Evolutionary conservation across 2,888 invertebrate genomes (phyloP), one percentile per base, ranked within the genome.

Genomic region (Clanis bilineata): DNA sequence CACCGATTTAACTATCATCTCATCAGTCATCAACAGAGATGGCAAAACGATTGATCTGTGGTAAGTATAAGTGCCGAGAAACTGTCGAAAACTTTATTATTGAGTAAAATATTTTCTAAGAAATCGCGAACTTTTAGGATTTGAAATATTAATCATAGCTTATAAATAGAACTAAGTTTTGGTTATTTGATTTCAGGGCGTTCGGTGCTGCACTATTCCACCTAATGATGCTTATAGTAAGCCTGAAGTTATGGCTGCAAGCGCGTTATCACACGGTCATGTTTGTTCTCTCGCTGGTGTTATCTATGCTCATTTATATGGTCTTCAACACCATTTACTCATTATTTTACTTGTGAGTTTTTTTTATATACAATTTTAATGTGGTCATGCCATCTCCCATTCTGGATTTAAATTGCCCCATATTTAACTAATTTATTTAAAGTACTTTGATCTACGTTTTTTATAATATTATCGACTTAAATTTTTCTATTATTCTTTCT

Each of bases 161-260:
- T n/a, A 32, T 5, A 32, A 3, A 9, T 32, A 32, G 5, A 32
- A 7, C 10, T 22, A 28, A 25, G 25, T 25, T 15, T 2, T 2
- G 25, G 1, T 10, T n/a, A 23, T 54, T 0, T 21, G 15, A 3
- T 22, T 10, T 0, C 83, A 93, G 93, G 83, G 89, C 86, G 65
- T 95, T 93, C 80, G 95, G 96, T 56, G 95, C 91, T 0, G 81
- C 90, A 47, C 85, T 93, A 65, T 95, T 93, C 73, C 94, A 93
- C 75, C 79, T 88, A 62, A 86, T 93, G 63, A 91, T 95, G 41
- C 64, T 94, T 61, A 83, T 94, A 3, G 93, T 93, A 22, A 95
- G 93, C 75, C 74, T 94, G 5, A 95, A 95, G 88, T 80, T 95
- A 64, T 93, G 93, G 88, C 81, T 95, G 66, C 93, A 94, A 72